phyloP scores from a whole-genome alignment of 2,888 invertebrate species.

The Imbricaverruca yamaguchii region DNA sequence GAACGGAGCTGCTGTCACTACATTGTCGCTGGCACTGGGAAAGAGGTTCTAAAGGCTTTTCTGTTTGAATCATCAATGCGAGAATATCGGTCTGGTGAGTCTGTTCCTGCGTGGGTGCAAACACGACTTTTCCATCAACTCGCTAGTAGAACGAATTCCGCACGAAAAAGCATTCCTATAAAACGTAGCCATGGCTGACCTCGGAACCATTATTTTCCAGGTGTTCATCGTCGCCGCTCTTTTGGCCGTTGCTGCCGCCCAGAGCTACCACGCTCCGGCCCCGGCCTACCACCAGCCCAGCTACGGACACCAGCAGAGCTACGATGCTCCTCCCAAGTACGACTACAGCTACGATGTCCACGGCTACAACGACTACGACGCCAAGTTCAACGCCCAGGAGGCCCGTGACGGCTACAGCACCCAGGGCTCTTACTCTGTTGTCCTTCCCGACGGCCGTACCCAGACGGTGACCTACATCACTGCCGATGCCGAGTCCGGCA shows the following conservation, averaged over 20 bases:
- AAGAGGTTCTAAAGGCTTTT: no score
- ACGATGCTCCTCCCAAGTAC: conserved; percentile 18
- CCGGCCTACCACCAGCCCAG: background rate
- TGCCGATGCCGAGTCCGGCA: conserved; percentile 28
- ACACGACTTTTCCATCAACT: no score
- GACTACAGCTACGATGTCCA: conserved; percentile 28
- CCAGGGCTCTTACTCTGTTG: conserved; percentile 30
- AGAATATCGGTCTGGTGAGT: no score
- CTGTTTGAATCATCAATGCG: no score
- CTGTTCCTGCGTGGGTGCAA: no score
- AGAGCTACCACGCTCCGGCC: background rate
- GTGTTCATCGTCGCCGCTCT: background rate
- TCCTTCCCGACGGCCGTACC: conserved; percentile 31
- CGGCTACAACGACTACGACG: conserved; percentile 26
- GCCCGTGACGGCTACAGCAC: conserved; percentile 28
- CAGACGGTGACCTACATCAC: conserved; percentile 28
- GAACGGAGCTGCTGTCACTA: no score
- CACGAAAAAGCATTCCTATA: no score
- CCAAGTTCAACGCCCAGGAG: conserved; percentile 25
- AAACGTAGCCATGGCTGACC: no score
- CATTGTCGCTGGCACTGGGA: no score
- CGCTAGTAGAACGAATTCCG: no score
- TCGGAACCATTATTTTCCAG: background rate
- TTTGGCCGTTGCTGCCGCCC: background rate
- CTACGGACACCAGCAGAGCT: background rate